Percentiles rank a stretch among this genome's conserved stretches.
These are phyloP conservation scores for Pithys albifrons DNA, from an alignment of 2,113 vertebrate genomes.

Conservation along the genomic window DNA sequence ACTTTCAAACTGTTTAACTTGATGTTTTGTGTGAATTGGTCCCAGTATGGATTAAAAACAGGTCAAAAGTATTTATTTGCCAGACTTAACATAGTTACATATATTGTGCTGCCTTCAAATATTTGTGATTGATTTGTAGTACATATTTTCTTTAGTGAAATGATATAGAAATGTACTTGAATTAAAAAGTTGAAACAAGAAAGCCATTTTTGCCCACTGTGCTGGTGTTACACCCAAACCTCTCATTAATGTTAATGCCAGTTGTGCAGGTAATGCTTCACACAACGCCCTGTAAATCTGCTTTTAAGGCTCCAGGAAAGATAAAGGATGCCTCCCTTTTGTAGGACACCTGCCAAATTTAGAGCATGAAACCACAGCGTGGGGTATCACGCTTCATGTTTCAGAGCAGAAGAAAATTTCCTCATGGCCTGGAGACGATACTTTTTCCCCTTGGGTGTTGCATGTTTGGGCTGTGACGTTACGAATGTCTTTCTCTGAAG, in stretches of 20 bases:
- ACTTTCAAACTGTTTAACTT: background rate
- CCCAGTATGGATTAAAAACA: background rate
- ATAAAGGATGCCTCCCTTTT: background rate
- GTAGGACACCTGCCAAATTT: background rate
- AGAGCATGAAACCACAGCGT: background rate
- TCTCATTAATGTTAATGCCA: constrained; percentile 59
- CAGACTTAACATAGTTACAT: constrained; percentile 29
- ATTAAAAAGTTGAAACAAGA: constrained; percentile 31
- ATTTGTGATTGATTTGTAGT: constrained; percentile 1
- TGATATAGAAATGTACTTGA: background rate
- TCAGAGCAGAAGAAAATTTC: background rate
- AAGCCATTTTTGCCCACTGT: constrained; percentile 53
- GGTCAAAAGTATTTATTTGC: background rate
- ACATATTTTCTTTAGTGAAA: background rate
- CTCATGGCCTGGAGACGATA: background rate
- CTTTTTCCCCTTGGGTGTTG: background rate
- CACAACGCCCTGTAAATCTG: background rate
- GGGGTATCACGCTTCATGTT: background rate
- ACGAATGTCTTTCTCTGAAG: background rate
- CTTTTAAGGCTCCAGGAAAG: background rate
- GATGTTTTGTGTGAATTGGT: background rate
- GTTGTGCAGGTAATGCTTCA: constrained; percentile 55
- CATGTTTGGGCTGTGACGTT: background rate
- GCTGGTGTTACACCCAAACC: constrained; percentile 46
- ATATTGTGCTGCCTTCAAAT: constrained; percentile 49